Evolutionary conservation across 1,140 invertebrate species (phyloP).

Genomic region (Bombyx mori): ASM3026992v2 NC_085129.1:6334501-6335000

Average conservation of each 20-base stretch:
- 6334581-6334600: too few species aligned
- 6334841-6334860: too few species aligned
- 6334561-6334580: too few species aligned
- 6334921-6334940: neutral
- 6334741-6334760: conserved; percentile 8
- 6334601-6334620: too few species aligned
- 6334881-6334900: too few species aligned
- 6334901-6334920: too few species aligned
- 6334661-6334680: neutral
- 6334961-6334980: neutral
- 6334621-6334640: too few species aligned
- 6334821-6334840: neutral
- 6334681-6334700: neutral
- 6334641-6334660: too few species aligned
- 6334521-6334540: too few species aligned
- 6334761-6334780: conserved; percentile 7
- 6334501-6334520: too few species aligned
- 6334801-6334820: conserved; percentile 19
- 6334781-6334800: conserved; percentile 16
- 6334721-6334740: neutral
- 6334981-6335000: neutral
- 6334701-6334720: neutral
- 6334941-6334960: neutral
- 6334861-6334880: too few species aligned
- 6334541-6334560: too few species aligned